Evolutionary conservation across 2,113 vertebrate genomes (phyloP), one percentile per base, ranked within the genome.

Genomic region (Lepisosteus osseus): DNA sequence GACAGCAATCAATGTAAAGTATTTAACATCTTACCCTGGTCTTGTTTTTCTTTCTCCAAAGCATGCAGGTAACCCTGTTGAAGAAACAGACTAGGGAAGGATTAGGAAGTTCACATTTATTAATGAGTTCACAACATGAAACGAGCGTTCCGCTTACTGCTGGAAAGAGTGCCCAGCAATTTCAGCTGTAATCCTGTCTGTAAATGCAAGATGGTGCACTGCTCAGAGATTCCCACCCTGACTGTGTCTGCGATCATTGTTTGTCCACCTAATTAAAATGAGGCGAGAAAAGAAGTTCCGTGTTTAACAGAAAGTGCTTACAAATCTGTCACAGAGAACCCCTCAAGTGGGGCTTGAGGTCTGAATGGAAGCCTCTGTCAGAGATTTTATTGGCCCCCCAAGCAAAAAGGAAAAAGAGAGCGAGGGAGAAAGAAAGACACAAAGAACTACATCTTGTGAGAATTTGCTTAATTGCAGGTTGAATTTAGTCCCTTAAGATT

Each of bases 381-480:
- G 71, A 67, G 65, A 61, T 3, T 59, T 4, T 15, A 59, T 59
- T 43, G 61, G 54, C 64, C 62, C 66, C 73, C 63, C 7, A 47
- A 17, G 76, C 75, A 75, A 77, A 61, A 77, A 63, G 9, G 47
- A 54, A 67, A 66, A 51, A 67, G 29, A 69, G 70, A 80, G 73
- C 75, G 77, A 81, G 43, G 45, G 74, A 8, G 71, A 74, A 80
- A 80, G 47, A 51, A 9, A 51, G 47, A 51, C 47, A 9, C 47
- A 59, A 6, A 66, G 75, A 64, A 76, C 77, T 84, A 69, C 74
- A 74, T 85, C 85, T 86, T 89, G 79, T 83, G 83, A 84, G 85
- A 86, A 85, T 87, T 85, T 89, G 82, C 79, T 84, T 80, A 86
- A 86, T 89, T 87, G 82, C 86, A 87, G 86, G 83, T 82, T 64